Evolutionary conservation across 2,113 vertebrate species (phyloP), one percentile per base, ranked within the genome.

Genomic region (Anoplopoma fimbria): DNA sequence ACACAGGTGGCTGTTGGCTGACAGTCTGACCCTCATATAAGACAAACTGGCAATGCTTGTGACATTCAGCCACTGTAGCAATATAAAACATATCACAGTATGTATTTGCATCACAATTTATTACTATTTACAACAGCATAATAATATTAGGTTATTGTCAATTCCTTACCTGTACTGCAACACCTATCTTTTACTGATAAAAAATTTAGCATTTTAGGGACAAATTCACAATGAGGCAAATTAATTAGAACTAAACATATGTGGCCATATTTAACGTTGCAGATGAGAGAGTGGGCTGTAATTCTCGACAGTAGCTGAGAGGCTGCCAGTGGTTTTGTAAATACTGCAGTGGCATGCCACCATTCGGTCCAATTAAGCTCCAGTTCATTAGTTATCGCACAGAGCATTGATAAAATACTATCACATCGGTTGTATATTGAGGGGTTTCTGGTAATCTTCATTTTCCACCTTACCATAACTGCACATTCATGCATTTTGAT

Each of bases 1-100:
- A 84, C 62, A 89, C 85, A 89, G 75, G 82, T 87, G 76, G 72
- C 76, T 83, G 49, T 62, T 81, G 79, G 75, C 74, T 75, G 72
- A 36, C 69, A 80, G 63, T 69, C 57, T 86, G 79, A 88, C 82
- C 91, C 60, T 62, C 53, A 73, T 21, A 70, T 51, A 81, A 65
- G 29, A 85, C 31, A 75, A 76, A 81, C 33, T 36, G 63, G 74
- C 27, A 67, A 23, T 34, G 57, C 86, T 64, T 4, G 40, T 58
- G 51, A 81, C 78, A 79, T 85, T 83, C 25, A 81, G 58, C 29
- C 17, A 31, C 38, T 61, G 65, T 12, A 45, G 38, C 29, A 33
- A 71, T 45, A 51, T 23, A 49, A 58, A 31, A 71, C 29, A 68
- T 15, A 69, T 53, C 42, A 79, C 9, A 69, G 63, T 14, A n/a